Evolutionary conservation across 2,888 invertebrate species (phyloP).

Genomic region (Tenthredo livida): DNA sequence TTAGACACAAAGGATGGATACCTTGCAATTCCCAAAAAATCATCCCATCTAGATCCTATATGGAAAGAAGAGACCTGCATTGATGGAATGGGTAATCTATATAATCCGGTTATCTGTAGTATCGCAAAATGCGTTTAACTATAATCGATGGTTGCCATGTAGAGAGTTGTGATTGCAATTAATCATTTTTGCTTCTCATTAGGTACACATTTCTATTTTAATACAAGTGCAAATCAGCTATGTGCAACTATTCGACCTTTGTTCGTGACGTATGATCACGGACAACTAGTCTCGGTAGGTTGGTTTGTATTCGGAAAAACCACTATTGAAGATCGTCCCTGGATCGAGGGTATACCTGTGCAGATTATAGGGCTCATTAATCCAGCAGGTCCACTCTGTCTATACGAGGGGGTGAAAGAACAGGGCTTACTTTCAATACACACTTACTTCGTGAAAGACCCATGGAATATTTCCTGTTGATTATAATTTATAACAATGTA

Average conservation of each 20-base stretch:
- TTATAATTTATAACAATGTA: not conserved
- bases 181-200: not conserved
- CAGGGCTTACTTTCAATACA: slow-evolving; percentile 61
- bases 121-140: no score
- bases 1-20: slow-evolving; percentile 1
- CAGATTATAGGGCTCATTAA: slow-evolving; percentile 42
- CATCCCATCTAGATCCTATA: not conserved
- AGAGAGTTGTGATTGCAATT: not conserved
- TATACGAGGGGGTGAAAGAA: slow-evolving; percentile 54
- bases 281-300: slow-evolving; percentile 59
- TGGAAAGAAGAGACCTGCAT: slow-evolving; percentile 51
- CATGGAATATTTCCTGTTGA: slow-evolving; percentile 59
- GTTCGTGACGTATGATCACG: slow-evolving; percentile 58
- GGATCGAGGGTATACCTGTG: slow-evolving; percentile 58
- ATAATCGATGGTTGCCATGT: no score
- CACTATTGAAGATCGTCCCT: slow-evolving; percentile 53
- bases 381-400: slow-evolving; percentile 56
- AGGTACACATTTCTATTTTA: slow-evolving; percentile 61
- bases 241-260: slow-evolving; percentile 57
- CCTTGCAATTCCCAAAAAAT: not conserved
- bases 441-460: slow-evolving; percentile 60
- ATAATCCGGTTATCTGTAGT: no score
- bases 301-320: slow-evolving; percentile 60
- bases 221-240: slow-evolving; percentile 54
- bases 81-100: not conserved